Base-by-base conservation (phyloP, 2,888 invertebrate genomes). In the Drosophila stalkeri region DNA sequence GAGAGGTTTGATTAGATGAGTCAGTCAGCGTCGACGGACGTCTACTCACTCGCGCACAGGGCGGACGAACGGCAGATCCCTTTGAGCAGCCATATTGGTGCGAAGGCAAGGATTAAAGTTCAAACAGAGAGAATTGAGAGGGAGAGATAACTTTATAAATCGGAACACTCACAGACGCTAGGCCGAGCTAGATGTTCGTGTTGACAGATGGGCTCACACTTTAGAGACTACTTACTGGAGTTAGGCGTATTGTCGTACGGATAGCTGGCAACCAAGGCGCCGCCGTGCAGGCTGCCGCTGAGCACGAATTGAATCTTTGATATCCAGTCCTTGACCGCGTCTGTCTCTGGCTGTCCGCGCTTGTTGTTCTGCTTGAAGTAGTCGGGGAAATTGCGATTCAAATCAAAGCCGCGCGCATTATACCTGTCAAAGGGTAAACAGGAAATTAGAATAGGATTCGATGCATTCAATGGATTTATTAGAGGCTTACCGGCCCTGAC, bases 361-460 rank as follows among this genome's bases (percentile, higher is more conserved):
- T 97, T 97, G 82, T 96, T 96, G 93, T 97, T 97, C 85, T 96
- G 95, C 91, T 97, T 97, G 94, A 98, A 98, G 93, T 97, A 97
- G 93, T 99, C 99, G 0, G 99, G 99, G 93, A 99, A 99, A 94
- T 99, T 99, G 64, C 99, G 95, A 93, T 99, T 99, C 86, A 99
- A 93, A 92, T 99, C 99, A 91, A 96, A 97, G 8, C 97, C 97
- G 44, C 97, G 95, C 0, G 98, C 96, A 92, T 98, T 98, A 92
- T 97, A 97, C 86, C 97, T 89, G 33, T 1, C 20, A 35, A 14
- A 20, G 4, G 14, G 11, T 11, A 7, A 31, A 5, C 9, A 9
- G 7, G 7, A 51, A 33, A 54, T 2, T 9, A 3, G 31, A 6
- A 16, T 43, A 11, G 0, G 6, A 16, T 9, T 9, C 16, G 12